Base-by-base conservation (phyloP, 2,797 vertebrate genomes). In the Atherinosoma microstoma region DNA sequence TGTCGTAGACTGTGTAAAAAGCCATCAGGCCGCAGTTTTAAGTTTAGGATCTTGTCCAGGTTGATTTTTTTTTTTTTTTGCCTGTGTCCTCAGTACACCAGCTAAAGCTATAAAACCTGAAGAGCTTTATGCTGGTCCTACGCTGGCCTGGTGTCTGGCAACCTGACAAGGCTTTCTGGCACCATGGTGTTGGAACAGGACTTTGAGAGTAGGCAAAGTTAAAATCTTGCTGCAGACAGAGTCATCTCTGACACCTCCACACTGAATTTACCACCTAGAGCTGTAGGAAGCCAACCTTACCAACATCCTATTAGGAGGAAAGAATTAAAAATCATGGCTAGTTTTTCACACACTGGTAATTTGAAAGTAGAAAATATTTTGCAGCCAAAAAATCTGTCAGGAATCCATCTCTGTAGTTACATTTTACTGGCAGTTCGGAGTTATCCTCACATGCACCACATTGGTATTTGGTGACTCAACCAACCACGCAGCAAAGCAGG, bases 201-300 rank as follows among this genome's bases (percentile, higher is more conserved):
- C 84, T 89, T 86, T 84, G 90, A 89, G 85, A 87, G 78, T 79
- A 87, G 90, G 87, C 93, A 87, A 88, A 87, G 73, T 78, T 75
- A 91, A 93, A 94, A 92, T 93, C 82, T 82, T 70, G 57, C 42
- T 35, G 69, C 69, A 74, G 87, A 83, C 84, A 83, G 69, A 70
- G 75, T 70, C 79, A 79, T 88, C 84, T 82, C 67, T 49, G 18
- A 49, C 45, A 49, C 9, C 78, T 87, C 69, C 53, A 54, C 64
- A 67, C 58, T 29, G 67, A 70, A 87, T 92, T 90, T 87, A 87
- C 73, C 77, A 83, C 75, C 70, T 67, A 68, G 47, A 79, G 82
- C 62, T 56, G 51, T 47, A 82, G 73, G 67, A 80, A 53, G 73
- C 63, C 75, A 78, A 75, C 65, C 75, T 64, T 64, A 75, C 64